Conservation (phyloP, 2,888 invertebrate genomes). For the Leptogaster cylindrica region DNA sequence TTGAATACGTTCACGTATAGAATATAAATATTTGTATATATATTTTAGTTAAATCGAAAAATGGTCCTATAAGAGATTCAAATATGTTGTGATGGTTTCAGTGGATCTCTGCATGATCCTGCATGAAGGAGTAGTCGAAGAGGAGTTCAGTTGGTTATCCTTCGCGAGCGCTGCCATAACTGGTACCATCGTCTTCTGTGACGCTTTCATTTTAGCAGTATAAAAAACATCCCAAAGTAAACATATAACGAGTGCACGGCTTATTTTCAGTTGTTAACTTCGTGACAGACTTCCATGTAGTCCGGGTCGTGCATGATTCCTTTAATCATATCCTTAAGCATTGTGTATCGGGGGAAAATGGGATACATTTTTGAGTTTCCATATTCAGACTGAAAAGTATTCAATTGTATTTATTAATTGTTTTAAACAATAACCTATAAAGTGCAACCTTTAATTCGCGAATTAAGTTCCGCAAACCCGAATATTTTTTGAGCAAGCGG, state of each 20-base stretch:
- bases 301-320: constrained; percentile 94
- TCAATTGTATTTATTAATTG: too few species aligned
- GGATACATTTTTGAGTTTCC: constrained; percentile 91
- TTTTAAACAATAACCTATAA: not conserved
- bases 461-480: constrained; percentile 85
- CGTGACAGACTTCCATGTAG: constrained; percentile 96
- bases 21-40: too few species aligned
- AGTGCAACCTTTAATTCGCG: constrained; percentile 78
- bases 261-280: constrained; percentile 74
- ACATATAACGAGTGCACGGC: constrained; percentile 48
- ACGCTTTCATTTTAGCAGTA: not conserved
- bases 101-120: too few species aligned
- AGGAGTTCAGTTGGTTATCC: not conserved
- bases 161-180: not conserved
- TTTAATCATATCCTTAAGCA: constrained; percentile 97
- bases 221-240: constrained; percentile 23
- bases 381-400: constrained; percentile 77
- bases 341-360: constrained; percentile 91
- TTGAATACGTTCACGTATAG: too few species aligned
- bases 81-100: too few species aligned
- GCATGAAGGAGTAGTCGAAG: not conserved
- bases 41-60: too few species aligned
- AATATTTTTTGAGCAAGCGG: constrained; percentile 89
- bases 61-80: too few species aligned
- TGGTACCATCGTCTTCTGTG: not conserved